phyloP scores from a whole-genome alignment of 1,140 invertebrate genomes.

The Lordiphosa collinella region DNA sequence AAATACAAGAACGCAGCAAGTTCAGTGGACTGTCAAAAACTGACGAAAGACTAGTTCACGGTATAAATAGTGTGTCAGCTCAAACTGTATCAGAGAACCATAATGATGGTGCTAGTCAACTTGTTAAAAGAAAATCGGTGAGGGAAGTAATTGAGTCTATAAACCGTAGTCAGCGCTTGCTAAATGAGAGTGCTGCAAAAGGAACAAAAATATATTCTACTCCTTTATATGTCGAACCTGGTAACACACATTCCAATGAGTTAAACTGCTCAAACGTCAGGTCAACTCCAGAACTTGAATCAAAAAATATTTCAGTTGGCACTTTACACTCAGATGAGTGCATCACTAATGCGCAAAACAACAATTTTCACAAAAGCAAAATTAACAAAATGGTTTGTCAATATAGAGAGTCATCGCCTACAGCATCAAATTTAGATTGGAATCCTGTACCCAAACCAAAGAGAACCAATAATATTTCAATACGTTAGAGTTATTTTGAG shows the following conservation, averaged over 20 bases:
- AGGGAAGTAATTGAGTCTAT: conserved; percentile 79
- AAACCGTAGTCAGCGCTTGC: conserved; percentile 67
- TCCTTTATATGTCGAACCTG: conserved; percentile 27
- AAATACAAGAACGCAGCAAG: too few relatives aligned
- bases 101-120: conserved; percentile 2
- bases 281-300: conserved; percentile 17
- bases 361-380: conserved; percentile 57
- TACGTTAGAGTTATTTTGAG: neutral
- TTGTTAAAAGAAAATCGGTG: conserved; percentile 58
- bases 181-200: conserved; percentile 69
- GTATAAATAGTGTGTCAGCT: neutral
- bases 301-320: conserved; percentile 17
- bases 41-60: too few relatives aligned
- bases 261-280: conserved; percentile 13
- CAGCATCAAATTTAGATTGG: conserved; percentile 76
- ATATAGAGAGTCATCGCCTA: conserved; percentile 68
- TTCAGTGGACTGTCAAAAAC: too few relatives aligned
- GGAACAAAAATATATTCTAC: conserved; percentile 44
- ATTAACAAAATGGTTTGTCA: conserved; percentile 58
- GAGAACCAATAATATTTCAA: conserved; percentile 38
- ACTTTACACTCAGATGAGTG: conserved; percentile 13
- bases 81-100: conserved; percentile 7
- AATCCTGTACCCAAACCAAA: conserved; percentile 78
- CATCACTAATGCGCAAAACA: conserved; percentile 4
- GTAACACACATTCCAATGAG: conserved; percentile 20